phyloP scores from a whole-genome alignment of 2,113 vertebrate genomes.

The Pithys albifrons region DNA sequence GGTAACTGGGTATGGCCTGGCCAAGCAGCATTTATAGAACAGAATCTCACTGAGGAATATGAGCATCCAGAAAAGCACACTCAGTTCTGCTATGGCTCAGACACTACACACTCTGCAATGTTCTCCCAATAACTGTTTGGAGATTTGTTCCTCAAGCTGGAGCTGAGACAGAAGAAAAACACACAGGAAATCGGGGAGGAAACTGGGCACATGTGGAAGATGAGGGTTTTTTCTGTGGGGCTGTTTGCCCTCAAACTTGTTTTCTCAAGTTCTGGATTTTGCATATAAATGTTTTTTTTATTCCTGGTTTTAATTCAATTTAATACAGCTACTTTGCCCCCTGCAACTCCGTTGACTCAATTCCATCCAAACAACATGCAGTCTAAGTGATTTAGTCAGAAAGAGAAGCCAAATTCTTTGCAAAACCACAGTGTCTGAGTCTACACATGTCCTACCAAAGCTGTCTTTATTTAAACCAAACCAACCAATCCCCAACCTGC shows the following conservation, averaged over 20 bases:
- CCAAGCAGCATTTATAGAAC: background rate
- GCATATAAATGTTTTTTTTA: background rate
- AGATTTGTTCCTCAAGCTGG: background rate
- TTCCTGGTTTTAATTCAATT: constrained; percentile 34
- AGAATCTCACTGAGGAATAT: background rate
- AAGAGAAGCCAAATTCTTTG: constrained; percentile 37
- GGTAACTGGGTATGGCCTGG: background rate
- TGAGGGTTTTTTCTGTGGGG: background rate
- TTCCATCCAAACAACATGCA: background rate
- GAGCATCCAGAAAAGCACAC: background rate
- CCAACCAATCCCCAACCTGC: background rate
- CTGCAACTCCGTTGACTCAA: constrained; percentile 3
- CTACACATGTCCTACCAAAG: background rate
- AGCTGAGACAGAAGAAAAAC: background rate
- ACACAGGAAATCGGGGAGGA: background rate
- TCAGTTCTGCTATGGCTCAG: background rate
- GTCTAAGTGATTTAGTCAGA: background rate
- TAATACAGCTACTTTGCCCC: background rate
- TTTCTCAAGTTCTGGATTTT: background rate
- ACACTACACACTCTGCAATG: background rate
- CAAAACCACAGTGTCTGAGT: constrained; percentile 24
- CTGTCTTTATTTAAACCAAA: background rate
- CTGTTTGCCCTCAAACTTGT: background rate
- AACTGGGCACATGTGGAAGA: background rate
- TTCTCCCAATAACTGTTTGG: background rate